Base-by-base conservation (phyloP, 2,888 invertebrate genomes). In the Diaperis boleti region DNA sequence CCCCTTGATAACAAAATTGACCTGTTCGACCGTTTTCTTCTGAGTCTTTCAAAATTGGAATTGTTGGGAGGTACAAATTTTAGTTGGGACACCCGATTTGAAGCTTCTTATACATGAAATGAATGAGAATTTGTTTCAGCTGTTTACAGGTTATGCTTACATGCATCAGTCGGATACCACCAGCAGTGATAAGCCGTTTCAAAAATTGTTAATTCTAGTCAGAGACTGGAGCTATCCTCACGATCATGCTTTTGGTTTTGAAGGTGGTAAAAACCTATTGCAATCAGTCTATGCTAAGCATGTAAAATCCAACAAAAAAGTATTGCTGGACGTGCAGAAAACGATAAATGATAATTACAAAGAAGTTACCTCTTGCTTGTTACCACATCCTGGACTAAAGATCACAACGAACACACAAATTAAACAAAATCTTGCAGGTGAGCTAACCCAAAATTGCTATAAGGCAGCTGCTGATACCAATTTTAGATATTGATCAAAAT, bases 181-280 rank as follows among this genome's bases (percentile, higher is more conserved):
- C 6, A 18, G 5, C 4, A 2, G 2, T 17, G 20, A 31, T 3
- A 14, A n/a, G n/a, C 49, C 49, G 3, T 49, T 49, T 10, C 49
- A 49, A 33, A 33, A 49, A 5, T 7, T 49, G 3, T 11, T 18
- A 1, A 29, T 49, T 33, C n/a, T 49, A 11, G 14, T 49, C n/a
- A 29, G 49, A 18, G 49, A 49, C 11, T 49, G 49, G 49, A n/a
- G 10, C 1, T 8, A 5, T 8, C 29, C 33, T 4, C 17, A 10
- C 6, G 49, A 49, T 11, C 5, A 18, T 5, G 10, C 14, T 8
- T 49, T 18, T 29, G 49, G 49, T 8, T 3, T 4, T 7, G 7
- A 31, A 18, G 49, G 49, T 2, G 49, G 49, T 4, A n/a, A 49
- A n/a, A 3, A n/a, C n/a, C 35, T 33, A 8, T 33, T 49, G 5